Evolutionary conservation across 2,888 invertebrate genomes (phyloP).

Genomic region (Ferrisia virgata): DNA sequence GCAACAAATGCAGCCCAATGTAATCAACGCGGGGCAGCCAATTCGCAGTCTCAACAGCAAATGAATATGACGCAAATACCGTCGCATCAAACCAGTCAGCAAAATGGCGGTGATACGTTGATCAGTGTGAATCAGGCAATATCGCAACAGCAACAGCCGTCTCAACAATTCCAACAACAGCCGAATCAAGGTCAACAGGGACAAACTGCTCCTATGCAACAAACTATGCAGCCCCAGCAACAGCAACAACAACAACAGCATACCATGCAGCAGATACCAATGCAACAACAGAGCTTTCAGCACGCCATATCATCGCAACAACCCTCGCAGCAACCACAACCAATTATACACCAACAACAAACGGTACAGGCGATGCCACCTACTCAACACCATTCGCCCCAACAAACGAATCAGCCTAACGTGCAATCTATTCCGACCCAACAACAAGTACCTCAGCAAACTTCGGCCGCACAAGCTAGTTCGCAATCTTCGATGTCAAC

Average conservation of each 20-base stretch:
- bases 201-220: constrained; percentile 50
- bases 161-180: constrained; percentile 58
- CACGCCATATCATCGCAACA: background rate
- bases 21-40: constrained; percentile 3
- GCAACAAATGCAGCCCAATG: constrained; percentile 38
- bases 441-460: background rate
- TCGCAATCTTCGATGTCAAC: constrained; percentile 58
- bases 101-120: background rate
- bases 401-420: constrained; percentile 55
- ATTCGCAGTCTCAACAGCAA: constrained; percentile 52
- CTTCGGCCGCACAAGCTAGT: background rate
- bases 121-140: constrained; percentile 56
- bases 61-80: constrained; percentile 51
- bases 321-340: background rate
- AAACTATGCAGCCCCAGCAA: constrained; percentile 47
- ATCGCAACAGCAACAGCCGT: constrained; percentile 59
- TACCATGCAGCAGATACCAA: constrained; percentile 51
- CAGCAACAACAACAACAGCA: constrained; percentile 50
- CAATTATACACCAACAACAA: background rate
- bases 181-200: constrained; percentile 55
- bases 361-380: constrained; percentile 4
- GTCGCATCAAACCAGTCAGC: constrained; percentile 6
- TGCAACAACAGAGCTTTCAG: constrained; percentile 43
- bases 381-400: constrained; percentile 5
- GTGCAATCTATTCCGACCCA: background rate